A percentile compares a stretch with the other conserved stretches of the same genome.
phyloP scores from a whole-genome alignment of 2,888 invertebrate genomes.

The Germaria angustata region DNA sequence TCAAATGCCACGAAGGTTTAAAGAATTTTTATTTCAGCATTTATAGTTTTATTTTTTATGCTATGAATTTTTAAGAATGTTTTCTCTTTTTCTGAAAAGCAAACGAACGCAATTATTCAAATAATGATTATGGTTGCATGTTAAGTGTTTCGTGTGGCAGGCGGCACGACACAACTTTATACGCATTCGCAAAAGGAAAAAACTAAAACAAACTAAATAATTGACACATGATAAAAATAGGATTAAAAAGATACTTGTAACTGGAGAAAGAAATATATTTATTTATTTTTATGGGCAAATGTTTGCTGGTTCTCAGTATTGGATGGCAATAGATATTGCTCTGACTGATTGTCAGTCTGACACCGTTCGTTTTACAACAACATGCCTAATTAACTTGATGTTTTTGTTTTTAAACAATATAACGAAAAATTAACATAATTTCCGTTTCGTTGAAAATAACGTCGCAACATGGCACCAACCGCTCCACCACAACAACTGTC shows the following conservation, averaged over 20 bases:
- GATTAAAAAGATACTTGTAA: slow-evolving; percentile 47
- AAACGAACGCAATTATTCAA: slow-evolving; percentile 32
- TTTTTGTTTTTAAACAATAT: slow-evolving; percentile 52
- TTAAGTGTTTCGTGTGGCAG: slow-evolving; percentile 47
- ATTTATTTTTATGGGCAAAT: background rate
- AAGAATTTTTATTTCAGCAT: background rate
- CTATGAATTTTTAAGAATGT: background rate
- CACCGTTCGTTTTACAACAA: slow-evolving; percentile 58
- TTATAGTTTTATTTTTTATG: background rate
- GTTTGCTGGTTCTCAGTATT: slow-evolving; percentile 1
- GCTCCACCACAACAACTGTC: slow-evolving; percentile 66
- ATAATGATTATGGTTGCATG: slow-evolving; percentile 56
- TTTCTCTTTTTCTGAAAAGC: background rate
- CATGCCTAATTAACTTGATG: slow-evolving; percentile 67
- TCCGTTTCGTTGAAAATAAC: slow-evolving; percentile 67
- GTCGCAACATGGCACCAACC: slow-evolving; percentile 67
- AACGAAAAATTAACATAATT: slow-evolving; percentile 70
- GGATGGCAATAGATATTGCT: slow-evolving; percentile 30
- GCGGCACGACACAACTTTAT: slow-evolving; percentile 33
- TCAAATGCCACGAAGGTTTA: background rate
- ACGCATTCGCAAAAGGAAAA: slow-evolving; percentile 14
- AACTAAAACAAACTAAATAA: slow-evolving; percentile 35
- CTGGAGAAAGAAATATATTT: slow-evolving; percentile 7
- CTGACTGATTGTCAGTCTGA: slow-evolving; percentile 54
- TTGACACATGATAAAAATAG: slow-evolving; percentile 59